phyloP scores from a whole-genome alignment of 2,888 invertebrate species.

The Enchytraeus crypticus region DNA sequence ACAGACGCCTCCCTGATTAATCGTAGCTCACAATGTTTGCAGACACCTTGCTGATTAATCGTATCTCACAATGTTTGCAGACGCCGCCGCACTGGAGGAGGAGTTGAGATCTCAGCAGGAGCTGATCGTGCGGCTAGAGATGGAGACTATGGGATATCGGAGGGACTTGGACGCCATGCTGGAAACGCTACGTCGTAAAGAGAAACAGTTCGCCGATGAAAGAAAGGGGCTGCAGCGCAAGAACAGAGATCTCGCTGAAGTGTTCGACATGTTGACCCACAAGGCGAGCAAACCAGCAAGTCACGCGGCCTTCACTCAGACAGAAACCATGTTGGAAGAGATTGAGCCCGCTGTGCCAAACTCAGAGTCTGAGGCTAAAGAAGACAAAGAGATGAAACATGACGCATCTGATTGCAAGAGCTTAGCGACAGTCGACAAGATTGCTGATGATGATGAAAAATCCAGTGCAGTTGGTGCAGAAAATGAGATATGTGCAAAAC shows the following conservation, averaged over 20 bases:
- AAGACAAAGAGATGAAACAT: neutral
- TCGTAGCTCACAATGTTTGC: too few relatives aligned
- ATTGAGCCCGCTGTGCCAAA: neutral
- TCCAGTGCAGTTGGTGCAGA: neutral
- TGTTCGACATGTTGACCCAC: conserved; percentile 13
- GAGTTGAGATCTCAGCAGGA: neutral
- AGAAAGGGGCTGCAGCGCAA: conserved; percentile 11
- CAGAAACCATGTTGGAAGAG: neutral
- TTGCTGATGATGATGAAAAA: neutral
- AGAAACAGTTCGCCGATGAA: conserved; percentile 15
- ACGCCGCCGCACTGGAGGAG: neutral
- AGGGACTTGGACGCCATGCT: conserved; percentile 12
- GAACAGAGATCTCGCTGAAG: conserved; percentile 11
- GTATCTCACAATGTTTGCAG: too few relatives aligned
- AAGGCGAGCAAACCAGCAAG: neutral
- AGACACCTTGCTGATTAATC: too few relatives aligned
- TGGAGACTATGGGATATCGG: neutral
- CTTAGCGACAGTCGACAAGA: too few relatives aligned
- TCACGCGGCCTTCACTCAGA: neutral
- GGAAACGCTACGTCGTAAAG: conserved; percentile 13
- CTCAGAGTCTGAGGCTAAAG: neutral
- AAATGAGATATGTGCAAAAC: neutral
- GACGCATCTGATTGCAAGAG: too few relatives aligned
- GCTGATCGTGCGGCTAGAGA: neutral
- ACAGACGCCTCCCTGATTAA: too few relatives aligned